These are phyloP conservation scores for Phaethornis superciliosus DNA, from an alignment of 2,113 vertebrate genomes.

Conservation along the genomic window DNA sequence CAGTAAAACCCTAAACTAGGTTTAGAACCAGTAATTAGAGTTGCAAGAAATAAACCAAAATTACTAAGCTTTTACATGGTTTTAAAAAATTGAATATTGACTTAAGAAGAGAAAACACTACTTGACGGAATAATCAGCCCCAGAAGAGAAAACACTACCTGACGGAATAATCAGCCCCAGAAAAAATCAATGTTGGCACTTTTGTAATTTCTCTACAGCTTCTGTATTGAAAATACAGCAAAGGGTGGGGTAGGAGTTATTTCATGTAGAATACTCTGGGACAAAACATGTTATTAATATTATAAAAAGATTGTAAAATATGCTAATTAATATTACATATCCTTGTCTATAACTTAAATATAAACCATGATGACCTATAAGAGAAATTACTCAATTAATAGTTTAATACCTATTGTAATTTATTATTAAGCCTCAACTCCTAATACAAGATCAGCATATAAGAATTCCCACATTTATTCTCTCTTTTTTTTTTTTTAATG, in stretches of 20 bases:
- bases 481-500: not conserved
- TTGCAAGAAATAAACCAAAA: not conserved
- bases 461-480: not conserved
- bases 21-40: not conserved
- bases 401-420: not conserved
- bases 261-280: not conserved
- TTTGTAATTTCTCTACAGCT: not conserved
- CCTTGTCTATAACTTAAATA: not conserved
- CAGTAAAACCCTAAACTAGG: not conserved
- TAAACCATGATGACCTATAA: not conserved
- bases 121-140: not conserved
- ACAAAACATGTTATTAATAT: not conserved
- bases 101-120: not conserved
- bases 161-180: not conserved
- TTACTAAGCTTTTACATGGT: not conserved
- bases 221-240: not conserved
- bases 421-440: not conserved
- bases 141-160: not conserved
- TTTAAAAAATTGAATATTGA: not conserved
- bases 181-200: not conserved
- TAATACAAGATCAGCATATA: not conserved
- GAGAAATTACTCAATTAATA: not conserved
- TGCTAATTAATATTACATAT: not conserved
- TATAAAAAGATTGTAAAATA: too few species aligned
- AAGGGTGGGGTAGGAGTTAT: accelerated